Conservation (phyloP, 2,888 invertebrate species). For the Erebia ligea region DNA sequence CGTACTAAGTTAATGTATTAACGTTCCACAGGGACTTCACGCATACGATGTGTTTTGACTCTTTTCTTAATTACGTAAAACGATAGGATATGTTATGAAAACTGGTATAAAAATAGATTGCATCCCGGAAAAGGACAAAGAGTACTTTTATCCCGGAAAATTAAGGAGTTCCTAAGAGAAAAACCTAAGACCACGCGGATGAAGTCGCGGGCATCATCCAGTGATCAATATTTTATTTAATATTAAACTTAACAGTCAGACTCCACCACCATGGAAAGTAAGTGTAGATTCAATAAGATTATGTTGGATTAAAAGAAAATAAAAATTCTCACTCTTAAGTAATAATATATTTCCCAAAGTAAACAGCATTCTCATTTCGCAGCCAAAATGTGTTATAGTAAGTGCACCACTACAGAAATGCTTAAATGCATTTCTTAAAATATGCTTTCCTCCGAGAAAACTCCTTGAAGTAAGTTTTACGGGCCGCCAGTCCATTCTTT, state of each 20-base stretch:
- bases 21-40: slow-evolving; percentile 33
- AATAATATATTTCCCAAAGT: slow-evolving; percentile 39
- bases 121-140: no score
- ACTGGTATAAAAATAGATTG: no score
- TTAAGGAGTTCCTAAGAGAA: no score
- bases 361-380: slow-evolving; percentile 40
- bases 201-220: no score
- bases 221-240: no score
- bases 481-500: slow-evolving; percentile 27
- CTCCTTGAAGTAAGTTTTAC: slow-evolving; percentile 34
- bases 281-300: neutral
- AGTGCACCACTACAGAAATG: slow-evolving; percentile 38
- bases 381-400: slow-evolving; percentile 41
- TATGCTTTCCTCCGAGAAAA: slow-evolving; percentile 30
- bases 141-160: no score
- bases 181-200: no score
- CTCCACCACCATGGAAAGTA: no score
- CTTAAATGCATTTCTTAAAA: slow-evolving; percentile 34
- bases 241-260: no score
- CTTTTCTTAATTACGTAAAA: neutral
- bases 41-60: slow-evolving; percentile 24
- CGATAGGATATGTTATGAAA: neutral
- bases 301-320: neutral
- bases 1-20: slow-evolving; percentile 47
- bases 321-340: slow-evolving; percentile 23